Conservation (phyloP, 2,113 vertebrate genomes). For the Toxotes chatareus region DNA sequence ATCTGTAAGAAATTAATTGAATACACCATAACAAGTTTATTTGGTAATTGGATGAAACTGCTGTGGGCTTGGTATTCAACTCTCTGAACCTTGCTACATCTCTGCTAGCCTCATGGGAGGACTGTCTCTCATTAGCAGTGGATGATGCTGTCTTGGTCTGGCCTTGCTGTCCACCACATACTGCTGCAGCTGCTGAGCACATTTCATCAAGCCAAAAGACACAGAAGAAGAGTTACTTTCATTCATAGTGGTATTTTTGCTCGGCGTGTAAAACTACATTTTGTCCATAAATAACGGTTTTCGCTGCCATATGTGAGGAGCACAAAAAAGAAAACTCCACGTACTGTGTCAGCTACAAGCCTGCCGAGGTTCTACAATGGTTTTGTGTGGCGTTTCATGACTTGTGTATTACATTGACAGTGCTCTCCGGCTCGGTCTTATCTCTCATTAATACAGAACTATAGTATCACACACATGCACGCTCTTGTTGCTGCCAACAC, state of each 20-base stretch:
- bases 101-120: constrained; percentile 52
- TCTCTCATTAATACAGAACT: constrained; percentile 74
- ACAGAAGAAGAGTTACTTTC: constrained; percentile 7
- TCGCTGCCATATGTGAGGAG: not conserved
- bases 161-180: constrained; percentile 37
- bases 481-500: constrained; percentile 65
- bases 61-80: constrained; percentile 35
- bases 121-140: constrained; percentile 70
- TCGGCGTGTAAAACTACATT: not conserved
- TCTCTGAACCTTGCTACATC: constrained; percentile 58
- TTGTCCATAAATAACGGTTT: constrained; percentile 2
- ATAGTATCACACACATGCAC: constrained; percentile 66
- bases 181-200: constrained; percentile 37
- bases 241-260: not conserved
- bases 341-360: constrained; percentile 27
- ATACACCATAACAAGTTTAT: constrained; percentile 64
- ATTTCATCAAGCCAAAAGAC: constrained; percentile 15
- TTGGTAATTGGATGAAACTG: constrained; percentile 64
- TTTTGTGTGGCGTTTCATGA: constrained; percentile 46
- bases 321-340: constrained; percentile 4
- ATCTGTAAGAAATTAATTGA: constrained; percentile 60
- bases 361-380: constrained; percentile 5
- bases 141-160: constrained; percentile 53
- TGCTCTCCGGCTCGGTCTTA: constrained; percentile 66
- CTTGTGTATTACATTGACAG: constrained; percentile 35